phyloP scores from a whole-genome alignment of 2,888 invertebrate genomes.

The Leistus spinibarbis region DNA sequence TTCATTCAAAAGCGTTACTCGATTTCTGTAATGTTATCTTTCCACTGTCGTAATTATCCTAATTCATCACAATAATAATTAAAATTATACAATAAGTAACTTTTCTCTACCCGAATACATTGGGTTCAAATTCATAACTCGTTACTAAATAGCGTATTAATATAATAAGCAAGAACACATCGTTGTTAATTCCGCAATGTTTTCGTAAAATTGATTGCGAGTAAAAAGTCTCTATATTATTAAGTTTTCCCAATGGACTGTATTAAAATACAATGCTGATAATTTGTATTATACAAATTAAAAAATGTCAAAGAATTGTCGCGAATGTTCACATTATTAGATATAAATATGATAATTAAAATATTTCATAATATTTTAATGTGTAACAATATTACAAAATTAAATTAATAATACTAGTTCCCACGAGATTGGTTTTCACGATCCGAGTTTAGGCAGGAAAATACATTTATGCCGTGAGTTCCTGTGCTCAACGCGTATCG shows the following conservation, averaged over 20 bases:
- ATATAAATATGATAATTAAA: not conserved
- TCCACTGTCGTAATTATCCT: no score
- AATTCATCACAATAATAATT: no score
- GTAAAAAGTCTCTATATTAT: no score
- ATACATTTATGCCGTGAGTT: conserved; percentile 3
- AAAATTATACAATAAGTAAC: no score
- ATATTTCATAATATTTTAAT: not conserved
- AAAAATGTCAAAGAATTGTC: not conserved
- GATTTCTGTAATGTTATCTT: no score
- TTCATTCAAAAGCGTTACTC: no score
- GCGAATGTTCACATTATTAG: not conserved
- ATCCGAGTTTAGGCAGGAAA: conserved; percentile 13
- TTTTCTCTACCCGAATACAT: no score
- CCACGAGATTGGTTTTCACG: not conserved
- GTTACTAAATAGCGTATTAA: no score
- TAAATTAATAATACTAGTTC: not conserved
- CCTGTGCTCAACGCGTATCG: conserved; percentile 21
- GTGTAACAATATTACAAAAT: not conserved
- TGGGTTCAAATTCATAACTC: no score
- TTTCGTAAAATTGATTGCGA: no score
- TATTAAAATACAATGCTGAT: not conserved
- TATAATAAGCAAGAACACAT: no score
- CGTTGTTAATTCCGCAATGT: no score
- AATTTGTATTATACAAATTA: not conserved
- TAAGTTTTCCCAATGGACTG: not conserved